Conservation (phyloP, 2,113 vertebrate genomes). For the Nannospalax galili region DNA sequence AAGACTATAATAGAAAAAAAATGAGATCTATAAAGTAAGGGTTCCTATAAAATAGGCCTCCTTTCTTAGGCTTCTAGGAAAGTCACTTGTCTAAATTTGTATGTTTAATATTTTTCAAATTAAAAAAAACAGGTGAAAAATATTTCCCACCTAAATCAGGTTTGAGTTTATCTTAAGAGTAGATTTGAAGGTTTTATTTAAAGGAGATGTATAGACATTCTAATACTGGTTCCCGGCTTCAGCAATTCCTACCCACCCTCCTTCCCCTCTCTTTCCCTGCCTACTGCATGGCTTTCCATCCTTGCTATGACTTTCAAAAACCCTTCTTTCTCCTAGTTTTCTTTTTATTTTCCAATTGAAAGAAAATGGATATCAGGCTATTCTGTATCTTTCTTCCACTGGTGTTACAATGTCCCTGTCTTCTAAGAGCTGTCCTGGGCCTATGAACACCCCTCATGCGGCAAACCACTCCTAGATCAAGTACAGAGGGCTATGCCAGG, state of each 20-base stretch:
- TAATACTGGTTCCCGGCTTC: neutral
- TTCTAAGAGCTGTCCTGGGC: neutral
- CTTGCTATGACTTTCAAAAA: neutral
- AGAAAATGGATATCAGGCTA: neutral
- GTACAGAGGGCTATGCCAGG: neutral
- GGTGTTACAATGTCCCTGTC: neutral
- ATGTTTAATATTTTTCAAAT: neutral
- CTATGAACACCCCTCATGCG: neutral
- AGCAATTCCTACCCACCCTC: neutral
- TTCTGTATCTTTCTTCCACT: neutral
- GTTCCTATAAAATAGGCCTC: neutral
- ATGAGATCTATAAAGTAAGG: neutral
- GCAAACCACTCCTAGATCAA: neutral
- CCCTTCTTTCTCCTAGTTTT: neutral
- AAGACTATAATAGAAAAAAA: neutral
- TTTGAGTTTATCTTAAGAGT: neutral
- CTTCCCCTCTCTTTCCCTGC: too few species aligned
- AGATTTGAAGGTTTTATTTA: neutral
- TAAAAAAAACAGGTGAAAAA: neutral
- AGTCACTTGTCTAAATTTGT: neutral
- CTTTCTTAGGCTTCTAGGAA: neutral
- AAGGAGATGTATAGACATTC: neutral
- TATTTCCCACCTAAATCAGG: neutral
- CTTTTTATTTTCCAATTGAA: slow-evolving; percentile 4
- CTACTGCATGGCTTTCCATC: rapidly evolving